Percentiles rank a stretch among this genome's conserved stretches.
phyloP scores from a whole-genome alignment of 2,888 invertebrate species.

The Dione juno region DNA sequence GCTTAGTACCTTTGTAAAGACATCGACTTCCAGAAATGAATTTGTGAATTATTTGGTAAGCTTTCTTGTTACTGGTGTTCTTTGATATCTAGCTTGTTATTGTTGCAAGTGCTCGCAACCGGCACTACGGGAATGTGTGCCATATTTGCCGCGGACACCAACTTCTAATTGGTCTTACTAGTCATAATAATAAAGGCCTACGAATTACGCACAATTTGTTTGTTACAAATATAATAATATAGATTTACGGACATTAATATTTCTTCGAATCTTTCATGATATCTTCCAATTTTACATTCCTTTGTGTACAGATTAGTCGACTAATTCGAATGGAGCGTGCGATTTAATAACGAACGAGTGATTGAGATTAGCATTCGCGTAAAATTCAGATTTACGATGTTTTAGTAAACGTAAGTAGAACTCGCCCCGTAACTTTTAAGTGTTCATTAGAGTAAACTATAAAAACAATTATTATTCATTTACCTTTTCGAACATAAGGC shows the following conservation, averaged over 20 bases:
- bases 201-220: constrained; percentile 70
- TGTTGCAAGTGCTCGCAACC: constrained; percentile 6
- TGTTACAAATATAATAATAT: constrained; percentile 53
- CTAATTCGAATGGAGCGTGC: constrained; percentile 54
- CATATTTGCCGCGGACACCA: constrained; percentile 24
- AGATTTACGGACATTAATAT: constrained; percentile 38
- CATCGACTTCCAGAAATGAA: constrained; percentile 21
- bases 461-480: constrained; percentile 70
- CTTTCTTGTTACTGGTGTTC: constrained; percentile 6
- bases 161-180: constrained; percentile 62
- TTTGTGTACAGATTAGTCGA: constrained; percentile 61
- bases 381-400: constrained; percentile 72
- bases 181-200: constrained; percentile 80
- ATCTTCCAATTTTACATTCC: constrained; percentile 79
- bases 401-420: constrained; percentile 56
- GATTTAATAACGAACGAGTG: constrained; percentile 71
- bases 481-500: constrained; percentile 71
- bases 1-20: constrained; percentile 15
- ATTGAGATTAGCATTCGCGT: constrained; percentile 52
- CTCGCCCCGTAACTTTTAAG: constrained; percentile 75
- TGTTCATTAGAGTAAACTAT: constrained; percentile 80
- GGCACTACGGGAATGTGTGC: constrained; percentile 37
- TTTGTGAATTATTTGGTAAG: constrained; percentile 23
- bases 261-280: constrained; percentile 41
- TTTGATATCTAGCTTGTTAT: constrained; percentile 16